Conservation (phyloP, 2,888 invertebrate species). For the Pterostichus madidus region DNA sequence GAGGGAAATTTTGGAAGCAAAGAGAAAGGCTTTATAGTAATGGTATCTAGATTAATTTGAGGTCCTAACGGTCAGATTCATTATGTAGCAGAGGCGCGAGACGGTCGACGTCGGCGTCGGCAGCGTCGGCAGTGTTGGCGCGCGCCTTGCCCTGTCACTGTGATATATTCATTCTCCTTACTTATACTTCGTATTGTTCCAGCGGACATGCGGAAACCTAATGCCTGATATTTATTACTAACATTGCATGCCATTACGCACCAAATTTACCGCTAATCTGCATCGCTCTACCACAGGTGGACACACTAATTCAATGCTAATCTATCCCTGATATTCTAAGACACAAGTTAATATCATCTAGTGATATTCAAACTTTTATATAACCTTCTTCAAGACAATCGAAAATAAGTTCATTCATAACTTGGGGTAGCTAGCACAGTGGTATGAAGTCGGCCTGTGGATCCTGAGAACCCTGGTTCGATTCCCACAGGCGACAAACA, state of each 20-base stretch:
- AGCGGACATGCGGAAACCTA: conserved; percentile 33
- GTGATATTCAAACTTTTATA: too few species aligned
- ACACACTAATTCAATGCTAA: too few species aligned
- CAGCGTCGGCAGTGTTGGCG: background rate
- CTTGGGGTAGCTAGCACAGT: too few species aligned
- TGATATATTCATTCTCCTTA: conserved; percentile 63
- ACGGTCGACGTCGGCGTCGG: background rate
- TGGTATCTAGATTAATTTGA: conserved; percentile 66
- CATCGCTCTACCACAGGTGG: too few species aligned
- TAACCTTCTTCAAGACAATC: too few species aligned
- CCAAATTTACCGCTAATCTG: background rate
- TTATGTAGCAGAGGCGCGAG: conserved; percentile 55
- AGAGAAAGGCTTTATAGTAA: conserved; percentile 65
- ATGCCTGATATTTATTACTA: conserved; percentile 56
- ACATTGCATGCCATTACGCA: conserved; percentile 23
- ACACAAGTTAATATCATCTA: too few species aligned
- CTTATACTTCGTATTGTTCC: conserved; percentile 61
- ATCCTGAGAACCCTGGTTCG: too few species aligned
- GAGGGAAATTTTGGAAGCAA: conserved; percentile 64
- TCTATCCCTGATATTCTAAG: too few species aligned
- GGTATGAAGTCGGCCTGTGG: too few species aligned
- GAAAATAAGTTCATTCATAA: too few species aligned
- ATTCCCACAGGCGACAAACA: too few species aligned
- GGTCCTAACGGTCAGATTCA: conserved; percentile 66
- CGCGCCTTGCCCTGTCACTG: conserved; percentile 50